Conservation (phyloP, 2,888 invertebrate genomes). For the Drosophila mimica region DNA sequence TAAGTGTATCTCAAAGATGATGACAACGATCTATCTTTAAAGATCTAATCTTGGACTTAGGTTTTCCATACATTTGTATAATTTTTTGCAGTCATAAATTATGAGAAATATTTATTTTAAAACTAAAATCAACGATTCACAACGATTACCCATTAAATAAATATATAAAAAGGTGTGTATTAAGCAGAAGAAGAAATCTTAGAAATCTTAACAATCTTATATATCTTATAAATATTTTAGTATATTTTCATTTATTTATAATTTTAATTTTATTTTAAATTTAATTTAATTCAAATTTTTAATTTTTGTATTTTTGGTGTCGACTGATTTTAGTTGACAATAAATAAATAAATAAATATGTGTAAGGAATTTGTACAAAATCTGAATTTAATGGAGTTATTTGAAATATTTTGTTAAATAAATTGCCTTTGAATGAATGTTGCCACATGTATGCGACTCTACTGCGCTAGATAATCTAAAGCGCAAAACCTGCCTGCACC, state of each 20-base stretch:
- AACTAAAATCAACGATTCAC: background rate
- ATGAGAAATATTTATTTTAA: background rate
- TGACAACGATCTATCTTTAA: background rate
- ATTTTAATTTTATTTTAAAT: too few relatives aligned
- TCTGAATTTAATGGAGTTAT: background rate
- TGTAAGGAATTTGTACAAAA: background rate
- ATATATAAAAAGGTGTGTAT: background rate
- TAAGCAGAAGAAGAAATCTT: background rate
- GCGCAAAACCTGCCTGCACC: slow-evolving; percentile 24
- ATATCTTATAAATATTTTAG: too few relatives aligned
- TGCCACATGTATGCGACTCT: background rate
- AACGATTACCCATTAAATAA: background rate
- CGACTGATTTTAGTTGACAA: too few relatives aligned
- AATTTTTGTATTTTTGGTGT: too few relatives aligned
- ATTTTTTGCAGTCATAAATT: too few relatives aligned
- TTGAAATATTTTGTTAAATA: background rate
- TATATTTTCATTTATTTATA: too few relatives aligned
- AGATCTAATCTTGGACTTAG: background rate
- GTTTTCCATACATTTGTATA: too few relatives aligned
- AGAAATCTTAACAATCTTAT: too few relatives aligned
- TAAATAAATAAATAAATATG: background rate
- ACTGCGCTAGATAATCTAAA: background rate
- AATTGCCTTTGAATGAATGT: background rate
- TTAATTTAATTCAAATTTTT: too few relatives aligned
- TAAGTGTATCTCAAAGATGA: background rate